Evolutionary conservation across 2,797 vertebrate species (phyloP).

Genomic region (Epinephelus malabaricus): DNA sequence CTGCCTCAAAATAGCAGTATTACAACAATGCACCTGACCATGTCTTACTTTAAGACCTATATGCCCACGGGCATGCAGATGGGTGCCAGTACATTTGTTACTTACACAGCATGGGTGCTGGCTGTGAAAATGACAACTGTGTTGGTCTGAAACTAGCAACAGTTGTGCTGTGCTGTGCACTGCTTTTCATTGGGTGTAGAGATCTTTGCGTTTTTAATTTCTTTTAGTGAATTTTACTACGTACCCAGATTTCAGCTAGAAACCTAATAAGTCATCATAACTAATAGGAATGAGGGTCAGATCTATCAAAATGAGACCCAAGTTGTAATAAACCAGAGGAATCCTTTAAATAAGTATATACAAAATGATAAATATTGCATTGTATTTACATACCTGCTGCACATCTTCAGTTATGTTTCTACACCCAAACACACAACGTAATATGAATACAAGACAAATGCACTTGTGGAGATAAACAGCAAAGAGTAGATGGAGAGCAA

Average conservation of each 20-base stretch:
- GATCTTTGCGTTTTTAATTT: background rate
- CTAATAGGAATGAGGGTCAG: background rate
- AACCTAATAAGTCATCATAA: background rate
- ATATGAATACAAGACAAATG: conserved; percentile 16
- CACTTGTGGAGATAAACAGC: conserved; percentile 5
- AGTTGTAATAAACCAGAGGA: conserved; percentile 8
- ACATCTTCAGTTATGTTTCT: conserved; percentile 6
- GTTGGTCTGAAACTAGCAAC: no score
- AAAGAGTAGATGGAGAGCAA: conserved; percentile 6
- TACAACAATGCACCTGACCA: no score
- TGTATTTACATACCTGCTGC: background rate
- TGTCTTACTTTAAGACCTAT: no score
- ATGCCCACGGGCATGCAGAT: no score
- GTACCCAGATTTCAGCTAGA: background rate
- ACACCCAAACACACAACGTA: background rate
- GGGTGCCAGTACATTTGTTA: no score
- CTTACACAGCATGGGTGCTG: no score
- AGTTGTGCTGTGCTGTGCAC: no score
- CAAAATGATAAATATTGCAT: conserved; percentile 2
- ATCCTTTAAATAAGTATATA: background rate
- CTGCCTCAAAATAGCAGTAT: no score
- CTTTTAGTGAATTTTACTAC: background rate
- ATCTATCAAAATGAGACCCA: background rate
- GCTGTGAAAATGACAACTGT: no score
- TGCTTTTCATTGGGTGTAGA: background rate